Percentiles rank a stretch among this genome's conserved stretches.
Evolutionary conservation across 2,888 invertebrate species (phyloP).

Genomic region (Spisula subtruncata): DNA sequence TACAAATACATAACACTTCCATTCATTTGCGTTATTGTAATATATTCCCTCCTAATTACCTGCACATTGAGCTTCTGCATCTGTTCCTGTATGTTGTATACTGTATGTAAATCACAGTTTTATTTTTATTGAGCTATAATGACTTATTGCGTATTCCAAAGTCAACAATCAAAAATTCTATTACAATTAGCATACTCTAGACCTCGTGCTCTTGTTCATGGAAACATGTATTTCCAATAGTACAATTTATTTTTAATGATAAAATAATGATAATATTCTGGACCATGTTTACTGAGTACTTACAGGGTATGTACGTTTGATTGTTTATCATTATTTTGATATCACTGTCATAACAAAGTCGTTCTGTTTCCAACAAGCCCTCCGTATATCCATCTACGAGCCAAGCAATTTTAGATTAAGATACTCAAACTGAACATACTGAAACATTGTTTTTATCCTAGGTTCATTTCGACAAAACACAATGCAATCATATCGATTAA

Average conservation of each 20-base stretch:
- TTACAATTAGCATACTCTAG: background rate
- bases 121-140: constrained; percentile 22
- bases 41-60: background rate
- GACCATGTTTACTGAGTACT: too few relatives aligned
- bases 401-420: too few relatives aligned
- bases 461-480: background rate
- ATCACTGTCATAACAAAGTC: too few relatives aligned
- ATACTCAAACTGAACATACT: too few relatives aligned
- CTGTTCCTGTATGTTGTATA: background rate
- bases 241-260: too few relatives aligned
- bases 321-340: too few relatives aligned
- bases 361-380: too few relatives aligned
- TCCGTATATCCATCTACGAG: too few relatives aligned
- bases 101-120: background rate
- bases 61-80: background rate
- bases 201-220: background rate
- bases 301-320: too few relatives aligned
- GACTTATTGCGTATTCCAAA: background rate
- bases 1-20: background rate
- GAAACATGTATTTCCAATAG: background rate
- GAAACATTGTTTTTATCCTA: too few relatives aligned
- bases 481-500: background rate
- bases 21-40: background rate
- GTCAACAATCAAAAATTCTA: background rate
- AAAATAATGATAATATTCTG: too few relatives aligned